Evolutionary conservation across 2,113 vertebrate genomes (phyloP), one percentile per base, ranked within the genome.

Genomic region (Mixornis gularis): DNA sequence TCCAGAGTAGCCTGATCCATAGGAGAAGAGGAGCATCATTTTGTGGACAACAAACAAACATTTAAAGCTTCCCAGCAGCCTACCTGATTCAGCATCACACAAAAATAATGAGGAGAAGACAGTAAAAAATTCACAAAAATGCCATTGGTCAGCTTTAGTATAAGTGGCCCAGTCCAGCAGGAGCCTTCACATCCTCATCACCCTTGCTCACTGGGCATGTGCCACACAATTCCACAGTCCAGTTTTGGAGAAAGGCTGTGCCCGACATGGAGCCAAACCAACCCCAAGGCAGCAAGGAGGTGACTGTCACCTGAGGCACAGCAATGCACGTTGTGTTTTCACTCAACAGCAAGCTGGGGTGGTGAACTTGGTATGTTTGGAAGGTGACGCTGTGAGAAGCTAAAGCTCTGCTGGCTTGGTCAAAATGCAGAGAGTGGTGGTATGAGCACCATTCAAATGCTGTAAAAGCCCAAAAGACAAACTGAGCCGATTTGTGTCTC

Each of bases 221-320:
- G 62, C 52, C 49, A 64, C 40, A 17, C 38, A 41, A 16, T 21
- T 22, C 1, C 2, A 29, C 12, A 55, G 24, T 5, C 44, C 71
- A 9, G 36, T 17, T n/a, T 72, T 43, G 49, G 69, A 65, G 63
- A 46, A 21, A 22, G 63, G 14, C 74, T 59, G 40, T 44, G 51
- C 17, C 16, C 34, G 40, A 41, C 1, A 0, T 7, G n/a, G 49
- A 68, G 59, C 26, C 58, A 71, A 38, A 34, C 10, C 0, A 0
- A 21, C 7, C 13, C 38, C 80, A 44, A 24, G 38, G 41, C n/a
- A 82, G 53, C 49, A 66, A 22, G 0, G 0, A 71, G n/a, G 29
- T 17, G 76, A 32, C 38, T 29, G 40, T 24, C 29, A 79, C 17
- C 41, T 1, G 0, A 88, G 65, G 32, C 1, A 0, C 2, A 10